Percentiles rank a stretch among this genome's conserved stretches.
phyloP scores from a whole-genome alignment of 2,888 invertebrate species.

The Coecobrya sp. region DNA sequence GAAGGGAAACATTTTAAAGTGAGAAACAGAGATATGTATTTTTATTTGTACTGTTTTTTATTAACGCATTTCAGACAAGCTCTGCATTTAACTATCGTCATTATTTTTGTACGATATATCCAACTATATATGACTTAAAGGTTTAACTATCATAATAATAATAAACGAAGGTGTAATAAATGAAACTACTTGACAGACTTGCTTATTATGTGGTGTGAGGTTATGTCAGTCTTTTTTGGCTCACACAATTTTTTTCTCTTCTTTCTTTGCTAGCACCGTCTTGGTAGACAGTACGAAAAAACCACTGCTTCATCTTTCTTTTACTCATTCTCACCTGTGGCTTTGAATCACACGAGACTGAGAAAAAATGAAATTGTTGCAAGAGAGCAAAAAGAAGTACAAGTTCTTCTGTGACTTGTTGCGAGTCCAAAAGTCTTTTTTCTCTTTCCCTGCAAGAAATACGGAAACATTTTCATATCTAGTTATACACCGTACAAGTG shows the following conservation, averaged over 20 bases:
- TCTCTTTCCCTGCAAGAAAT: background rate
- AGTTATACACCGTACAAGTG: background rate
- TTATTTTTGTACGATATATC: constrained; percentile 62
- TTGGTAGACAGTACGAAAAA: constrained; percentile 32
- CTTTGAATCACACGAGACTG: constrained; percentile 76
- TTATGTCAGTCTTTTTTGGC: constrained; percentile 80
- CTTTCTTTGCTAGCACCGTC: background rate
- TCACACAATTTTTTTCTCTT: constrained; percentile 53
- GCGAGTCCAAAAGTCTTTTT: constrained; percentile 46
- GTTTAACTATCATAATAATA: constrained; percentile 68
- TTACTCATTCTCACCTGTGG: constrained; percentile 81
- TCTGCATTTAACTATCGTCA: constrained; percentile 69
- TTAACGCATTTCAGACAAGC: constrained; percentile 55
- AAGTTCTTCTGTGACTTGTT: constrained; percentile 21
- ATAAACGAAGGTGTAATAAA: constrained; percentile 81
- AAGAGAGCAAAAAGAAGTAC: constrained; percentile 19
- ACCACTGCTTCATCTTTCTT: constrained; percentile 2
- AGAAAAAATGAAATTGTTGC: constrained; percentile 38
- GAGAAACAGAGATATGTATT: background rate
- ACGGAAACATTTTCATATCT: constrained; percentile 34
- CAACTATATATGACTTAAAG: constrained; percentile 9
- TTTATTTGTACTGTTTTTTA: constrained; percentile 45
- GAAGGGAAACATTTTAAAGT: background rate
- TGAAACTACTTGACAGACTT: constrained; percentile 82
- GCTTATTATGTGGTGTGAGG: constrained; percentile 83